Base-by-base conservation (phyloP, 2,888 invertebrate genomes). In the Hyalella azteca region DNA sequence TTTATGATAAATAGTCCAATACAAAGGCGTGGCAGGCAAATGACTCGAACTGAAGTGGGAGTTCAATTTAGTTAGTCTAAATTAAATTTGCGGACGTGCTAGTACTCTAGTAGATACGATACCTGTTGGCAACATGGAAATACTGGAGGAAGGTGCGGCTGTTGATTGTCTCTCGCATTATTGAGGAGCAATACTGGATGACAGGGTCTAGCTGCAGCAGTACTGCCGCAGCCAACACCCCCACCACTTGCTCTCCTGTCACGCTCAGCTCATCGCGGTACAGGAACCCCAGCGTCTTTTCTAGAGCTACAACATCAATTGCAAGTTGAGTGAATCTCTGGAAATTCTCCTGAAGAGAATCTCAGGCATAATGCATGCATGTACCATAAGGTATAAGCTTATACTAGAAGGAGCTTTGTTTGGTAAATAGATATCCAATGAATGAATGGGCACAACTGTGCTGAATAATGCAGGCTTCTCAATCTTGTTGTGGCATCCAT, bases 91-190 rank as follows among this genome's bases (percentile, higher is more conserved):
- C n/a, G n/a, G n/a, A n/a, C n/a, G n/a, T n/a, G n/a, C n/a, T n/a
- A n/a, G n/a, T n/a, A n/a, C n/a, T n/a, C n/a, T n/a, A n/a, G n/a
- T n/a, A n/a, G n/a, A n/a, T n/a, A n/a, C n/a, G n/a, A 4, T 22
- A 49, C 48, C 39, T 39, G 59, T 50, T 80, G 79, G 84, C 86
- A 90, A 90, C 66, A 66, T 66, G 66, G n/a, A 36, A 66, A 19
- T 87, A 90, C 15, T 36, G 66, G 11, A 66, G 36, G 66, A 66
- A 66, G 66, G 66, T 66, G 39, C 66, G 91, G 84, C 91, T 90
- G 87, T 93, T 93, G 50, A 93, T 91, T n/a, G 92, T 92, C 86
- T 93, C 93, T 81, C 90, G 88, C 93, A 94, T 93, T 50, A 93
- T 92, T 86, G 91, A 91, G 32, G 90, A 89, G 87, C 93, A 93